phyloP scores from a whole-genome alignment of 1,140 invertebrate genomes.

The Neodiprion lecontei region DNA sequence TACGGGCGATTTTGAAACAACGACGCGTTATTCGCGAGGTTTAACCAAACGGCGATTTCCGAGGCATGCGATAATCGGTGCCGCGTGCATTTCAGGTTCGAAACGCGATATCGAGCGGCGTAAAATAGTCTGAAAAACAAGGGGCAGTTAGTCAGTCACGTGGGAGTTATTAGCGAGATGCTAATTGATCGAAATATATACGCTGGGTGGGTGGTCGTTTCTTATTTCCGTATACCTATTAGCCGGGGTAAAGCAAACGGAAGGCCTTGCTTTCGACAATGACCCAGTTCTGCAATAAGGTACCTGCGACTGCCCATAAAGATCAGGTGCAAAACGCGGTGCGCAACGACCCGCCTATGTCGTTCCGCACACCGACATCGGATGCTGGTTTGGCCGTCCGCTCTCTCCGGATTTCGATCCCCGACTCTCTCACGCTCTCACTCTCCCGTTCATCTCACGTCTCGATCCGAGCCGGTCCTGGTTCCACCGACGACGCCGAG shows the following conservation, averaged over 20 bases:
- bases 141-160: neutral
- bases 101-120: neutral
- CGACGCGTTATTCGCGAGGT: neutral
- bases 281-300: constrained; percentile 12
- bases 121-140: neutral
- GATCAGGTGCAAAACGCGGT: neutral
- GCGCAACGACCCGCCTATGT: neutral
- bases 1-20: no score
- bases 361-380: neutral
- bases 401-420: neutral
- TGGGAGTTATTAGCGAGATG: neutral
- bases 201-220: neutral
- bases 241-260: neutral
- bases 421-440: neutral
- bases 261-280: constrained; percentile 19
- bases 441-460: neutral
- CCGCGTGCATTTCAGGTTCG: neutral
- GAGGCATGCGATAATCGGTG: neutral
- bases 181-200: neutral
- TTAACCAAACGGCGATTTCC: neutral
- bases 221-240: constrained; percentile 10
- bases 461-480: neutral
- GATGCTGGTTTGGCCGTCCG: neutral
- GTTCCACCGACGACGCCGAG: neutral
- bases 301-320: neutral